Base-by-base conservation (phyloP, 2,113 vertebrate species). In the Arizona elegans region DNA sequence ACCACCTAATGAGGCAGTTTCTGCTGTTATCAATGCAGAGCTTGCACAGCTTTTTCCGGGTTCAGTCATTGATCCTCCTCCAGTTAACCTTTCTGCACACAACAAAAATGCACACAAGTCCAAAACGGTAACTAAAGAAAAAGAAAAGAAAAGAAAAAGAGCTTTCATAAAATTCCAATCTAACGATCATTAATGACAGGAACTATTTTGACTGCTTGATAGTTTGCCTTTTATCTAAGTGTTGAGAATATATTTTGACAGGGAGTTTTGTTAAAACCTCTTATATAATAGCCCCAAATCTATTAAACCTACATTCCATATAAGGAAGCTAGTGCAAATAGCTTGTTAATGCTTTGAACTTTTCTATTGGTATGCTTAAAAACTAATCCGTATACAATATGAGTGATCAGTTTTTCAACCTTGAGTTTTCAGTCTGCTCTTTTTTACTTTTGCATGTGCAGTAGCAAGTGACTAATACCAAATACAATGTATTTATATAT, bases 21-120 rank as follows among this genome's bases (percentile, higher is more conserved):
- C 99, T 1, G 98, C 98, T 21, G 99, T 99, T 96, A 99, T 99
- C 94, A 99, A 98, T 94, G 99, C 99, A 0, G 99, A 99, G 95
- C 98, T 99, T 96, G 99, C 99, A 94, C 99, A 99, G 94, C 98
- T 99, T 94, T 99, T 99, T 93, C 99, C 99, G 8, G 99, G 98
- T 95, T 99, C 99, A 65, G 98, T 99, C 96, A 99, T 99, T 95
- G 99, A 99, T 93, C 98, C 98, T 3, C 98, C 98, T 88, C 95
- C 99, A 54, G 99, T 99, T 94, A 99, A 98, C 96, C 98, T 99
- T 95, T 97, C 99, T 38, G 98, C 99, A 52, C 99, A 99, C 97
- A 98, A 98, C 97, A 99, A 99, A 98, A 99, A 98, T 96, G 94
- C 98, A 91, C 99, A 97, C 98, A 99, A 99, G 95, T 95, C 98